A percentile compares a stretch with the other conserved stretches of the same genome.
Evolutionary conservation across 2,113 vertebrate genomes (phyloP).

Genomic region (Ellobius talpinus): DNA sequence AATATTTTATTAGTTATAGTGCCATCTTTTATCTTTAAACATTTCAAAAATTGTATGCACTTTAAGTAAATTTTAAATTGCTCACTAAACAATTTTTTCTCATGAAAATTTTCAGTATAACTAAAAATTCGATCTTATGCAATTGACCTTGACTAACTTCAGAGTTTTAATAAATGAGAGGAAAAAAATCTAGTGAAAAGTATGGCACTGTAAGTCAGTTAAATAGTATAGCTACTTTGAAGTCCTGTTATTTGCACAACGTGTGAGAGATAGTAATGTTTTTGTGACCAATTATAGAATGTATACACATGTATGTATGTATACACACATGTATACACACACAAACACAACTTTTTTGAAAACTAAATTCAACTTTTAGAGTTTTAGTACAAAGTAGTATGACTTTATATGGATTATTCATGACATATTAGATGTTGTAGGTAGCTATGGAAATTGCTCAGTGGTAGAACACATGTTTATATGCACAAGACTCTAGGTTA

Average conservation of each 20-base stretch:
- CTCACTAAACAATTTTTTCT: not conserved
- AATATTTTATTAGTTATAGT: slow-evolving; percentile 49
- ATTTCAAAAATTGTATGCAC: not conserved
- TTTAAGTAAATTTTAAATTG: not conserved
- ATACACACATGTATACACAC: not conserved
- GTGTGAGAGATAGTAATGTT: not conserved
- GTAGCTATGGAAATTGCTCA: not conserved
- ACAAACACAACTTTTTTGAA: slow-evolving; percentile 29
- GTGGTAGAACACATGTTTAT: not conserved
- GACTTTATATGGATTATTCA: not conserved
- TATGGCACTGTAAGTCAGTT: not conserved
- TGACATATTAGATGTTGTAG: not conserved
- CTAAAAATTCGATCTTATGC: not conserved
- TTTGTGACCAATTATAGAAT: slow-evolving; percentile 14
- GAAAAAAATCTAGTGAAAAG: slow-evolving; percentile 17
- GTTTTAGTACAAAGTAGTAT: slow-evolving; percentile 20
- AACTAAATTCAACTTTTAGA: slow-evolving; percentile 46
- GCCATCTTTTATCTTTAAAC: slow-evolving; percentile 22
- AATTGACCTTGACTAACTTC: not conserved
- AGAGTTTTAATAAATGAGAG: not conserved
- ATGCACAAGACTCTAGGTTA: not conserved
- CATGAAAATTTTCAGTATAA: not conserved
- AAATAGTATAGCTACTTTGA: slow-evolving; percentile 38
- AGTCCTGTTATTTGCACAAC: slow-evolving; percentile 40
- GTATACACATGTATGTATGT: not conserved